Evolutionary conservation across 1,140 invertebrate species (phyloP), one percentile per base, ranked within the genome.

Genomic region (Mactra quadrangularis): DNA sequence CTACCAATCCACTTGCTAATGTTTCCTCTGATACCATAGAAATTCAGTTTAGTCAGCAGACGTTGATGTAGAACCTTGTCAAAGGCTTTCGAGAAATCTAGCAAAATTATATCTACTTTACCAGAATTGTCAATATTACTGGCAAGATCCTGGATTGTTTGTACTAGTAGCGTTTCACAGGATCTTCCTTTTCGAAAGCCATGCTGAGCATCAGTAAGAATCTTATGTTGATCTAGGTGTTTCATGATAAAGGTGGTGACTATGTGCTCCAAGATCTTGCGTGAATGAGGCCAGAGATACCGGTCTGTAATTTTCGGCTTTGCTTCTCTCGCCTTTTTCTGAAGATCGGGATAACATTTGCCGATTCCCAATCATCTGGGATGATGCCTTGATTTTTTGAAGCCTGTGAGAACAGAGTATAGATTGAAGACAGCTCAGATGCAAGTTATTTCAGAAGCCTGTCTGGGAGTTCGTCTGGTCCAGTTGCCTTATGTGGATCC

Each of bases 291-390:
- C 77, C 1, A 86, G 64, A 2, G 76, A 82, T 11, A n/a, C n/a
- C n/a, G n/a, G n/a, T n/a, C n/a, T n/a, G n/a, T n/a, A n/a, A n/a
- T n/a, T n/a, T n/a, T n/a, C n/a, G n/a, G n/a, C n/a, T n/a, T n/a
- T n/a, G n/a, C n/a, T n/a, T n/a, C n/a, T n/a, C n/a, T n/a, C n/a
- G 85, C 74, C 71, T 70, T 68, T 87, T 85, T 47, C 83, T 85
- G 35, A 60, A 87, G 25, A 82, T 74, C 17, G 68, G 62, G 0
- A 45, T 45, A 9, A 85, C 57, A 74, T 78, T 75, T 27, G 83
- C 68, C 29, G n/a, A n/a, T n/a, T n/a, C n/a, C n/a, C n/a, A n/a
- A n/a, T n/a, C n/a, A n/a, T n/a, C n/a, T n/a, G n/a, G n/a, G n/a
- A n/a, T n/a, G n/a, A n/a, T n/a, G n/a, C n/a, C n/a, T n/a, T n/a